Evolutionary conservation across 2,113 vertebrate genomes (phyloP).

Genomic region (Paralichthys olivaceus): DNA sequence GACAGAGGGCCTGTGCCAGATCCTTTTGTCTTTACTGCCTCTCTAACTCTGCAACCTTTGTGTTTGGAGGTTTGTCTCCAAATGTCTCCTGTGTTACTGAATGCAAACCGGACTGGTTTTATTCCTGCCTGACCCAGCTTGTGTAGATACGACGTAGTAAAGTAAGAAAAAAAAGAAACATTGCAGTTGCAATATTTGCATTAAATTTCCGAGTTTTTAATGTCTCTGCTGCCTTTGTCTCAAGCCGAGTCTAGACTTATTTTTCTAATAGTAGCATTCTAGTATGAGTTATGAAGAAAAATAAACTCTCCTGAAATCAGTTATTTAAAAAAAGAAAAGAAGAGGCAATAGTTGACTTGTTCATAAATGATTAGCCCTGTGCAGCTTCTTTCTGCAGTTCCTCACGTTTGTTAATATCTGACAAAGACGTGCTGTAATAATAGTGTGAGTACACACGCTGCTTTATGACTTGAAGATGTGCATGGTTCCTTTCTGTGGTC

Average conservation of each 20-base stretch:
- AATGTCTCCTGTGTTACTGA: slow-evolving; percentile 26
- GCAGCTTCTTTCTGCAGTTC: slow-evolving; percentile 52
- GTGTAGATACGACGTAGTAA: slow-evolving; percentile 12
- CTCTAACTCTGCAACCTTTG: slow-evolving; percentile 9
- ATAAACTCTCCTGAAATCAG: slow-evolving; percentile 54
- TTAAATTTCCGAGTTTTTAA: slow-evolving; percentile 6
- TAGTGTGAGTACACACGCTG: slow-evolving; percentile 21
- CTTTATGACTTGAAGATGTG: slow-evolving; percentile 72
- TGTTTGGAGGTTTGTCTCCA: slow-evolving; percentile 20
- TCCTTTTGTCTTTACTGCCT: slow-evolving; percentile 8
- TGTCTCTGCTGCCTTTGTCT: slow-evolving; percentile 23
- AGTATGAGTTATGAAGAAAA: slow-evolving; percentile 57
- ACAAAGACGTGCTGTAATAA: slow-evolving; percentile 55
- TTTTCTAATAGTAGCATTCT: slow-evolving; percentile 44
- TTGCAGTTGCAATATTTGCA: not conserved
- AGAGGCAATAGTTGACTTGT: slow-evolving; percentile 4
- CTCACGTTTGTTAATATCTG: slow-evolving; percentile 58
- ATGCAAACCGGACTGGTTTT: slow-evolving; percentile 15
- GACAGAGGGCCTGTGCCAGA: slow-evolving; percentile 26
- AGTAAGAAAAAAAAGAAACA: slow-evolving; percentile 7
- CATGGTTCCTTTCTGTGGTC: slow-evolving; percentile 61
- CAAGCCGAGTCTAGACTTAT: slow-evolving; percentile 31
- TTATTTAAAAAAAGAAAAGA: slow-evolving; percentile 30
- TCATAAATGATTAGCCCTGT: slow-evolving; percentile 35
- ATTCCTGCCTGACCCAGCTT: slow-evolving; percentile 13